Evolutionary conservation across 2,888 invertebrate genomes (phyloP).

Genomic region (Stegana nigrithorax): DNA sequence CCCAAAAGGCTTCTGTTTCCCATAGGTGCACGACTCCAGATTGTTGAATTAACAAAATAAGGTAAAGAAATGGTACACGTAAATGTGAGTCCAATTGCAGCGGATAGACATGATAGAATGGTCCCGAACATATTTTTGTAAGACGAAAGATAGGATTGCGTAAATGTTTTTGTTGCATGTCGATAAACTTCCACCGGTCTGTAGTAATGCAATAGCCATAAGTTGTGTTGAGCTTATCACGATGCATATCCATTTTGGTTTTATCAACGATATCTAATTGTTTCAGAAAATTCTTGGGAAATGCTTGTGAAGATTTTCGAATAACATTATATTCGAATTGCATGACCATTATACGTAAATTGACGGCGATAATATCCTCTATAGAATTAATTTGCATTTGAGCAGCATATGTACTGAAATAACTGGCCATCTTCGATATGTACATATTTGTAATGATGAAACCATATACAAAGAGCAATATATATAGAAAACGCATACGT

Average conservation of each 20-base stretch:
- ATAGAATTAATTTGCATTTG: slow-evolving; percentile 45
- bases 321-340: slow-evolving; percentile 42
- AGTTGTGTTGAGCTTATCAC: slow-evolving; percentile 45
- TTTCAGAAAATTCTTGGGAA: slow-evolving; percentile 35
- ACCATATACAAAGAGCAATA: slow-evolving; percentile 48
- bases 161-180: slow-evolving; percentile 48
- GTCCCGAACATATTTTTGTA: slow-evolving; percentile 54
- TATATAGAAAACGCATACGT: slow-evolving; percentile 47
- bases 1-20: slow-evolving; percentile 48
- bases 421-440: slow-evolving; percentile 56
- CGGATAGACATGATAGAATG: slow-evolving; percentile 55
- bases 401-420: slow-evolving; percentile 42
- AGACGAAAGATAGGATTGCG: slow-evolving; percentile 48
- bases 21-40: slow-evolving; percentile 46
- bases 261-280: slow-evolving; percentile 37
- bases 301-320: slow-evolving; percentile 24
- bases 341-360: slow-evolving; percentile 45
- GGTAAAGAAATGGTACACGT: slow-evolving; percentile 39
- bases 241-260: slow-evolving; percentile 37
- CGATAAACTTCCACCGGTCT: slow-evolving; percentile 59
- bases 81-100: slow-evolving; percentile 55
- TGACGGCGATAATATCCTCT: slow-evolving; percentile 49
- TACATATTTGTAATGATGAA: slow-evolving; percentile 54
- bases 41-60: slow-evolving; percentile 47
- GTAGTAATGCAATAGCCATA: slow-evolving; percentile 50